A percentile compares a stretch with the other conserved stretches of the same genome.
Conservation (phyloP, 2,888 invertebrate genomes). For the Subacronicta megacephala region DNA sequence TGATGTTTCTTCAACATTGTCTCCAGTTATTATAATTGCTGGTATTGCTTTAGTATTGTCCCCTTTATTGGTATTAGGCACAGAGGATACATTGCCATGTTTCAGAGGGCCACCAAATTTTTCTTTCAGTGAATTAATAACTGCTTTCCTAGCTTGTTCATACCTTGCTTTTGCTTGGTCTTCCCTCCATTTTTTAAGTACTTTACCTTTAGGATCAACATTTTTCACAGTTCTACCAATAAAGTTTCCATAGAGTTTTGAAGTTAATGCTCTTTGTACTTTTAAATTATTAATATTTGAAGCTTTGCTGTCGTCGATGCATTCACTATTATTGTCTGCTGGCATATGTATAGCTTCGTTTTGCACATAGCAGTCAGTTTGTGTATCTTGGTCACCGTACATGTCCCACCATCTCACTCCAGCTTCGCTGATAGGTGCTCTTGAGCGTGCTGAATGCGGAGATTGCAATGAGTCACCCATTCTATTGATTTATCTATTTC, state of each 20-base stretch:
- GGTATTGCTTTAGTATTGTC: conserved; percentile 69
- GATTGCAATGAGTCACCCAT: conserved; percentile 69
- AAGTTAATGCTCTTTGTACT: conserved; percentile 58
- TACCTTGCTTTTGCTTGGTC: conserved; percentile 75
- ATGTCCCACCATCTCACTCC: conserved; percentile 78
- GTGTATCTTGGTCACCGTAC: conserved; percentile 56
- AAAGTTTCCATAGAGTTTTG: conserved; percentile 57
- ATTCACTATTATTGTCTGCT: conserved; percentile 31
- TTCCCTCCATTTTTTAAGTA: conserved; percentile 82
- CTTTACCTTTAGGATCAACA: conserved; percentile 71
- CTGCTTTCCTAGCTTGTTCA: conserved; percentile 78
- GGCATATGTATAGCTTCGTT: conserved; percentile 46
- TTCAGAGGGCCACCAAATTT: conserved; percentile 69
- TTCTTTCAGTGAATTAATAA: conserved; percentile 84
- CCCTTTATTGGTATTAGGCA: conserved; percentile 65
- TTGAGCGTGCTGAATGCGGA: conserved; percentile 75
- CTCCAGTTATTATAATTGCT: conserved; percentile 76
- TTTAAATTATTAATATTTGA: conserved; percentile 59
- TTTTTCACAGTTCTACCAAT: conserved; percentile 53
- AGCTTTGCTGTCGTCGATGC: conserved; percentile 61
- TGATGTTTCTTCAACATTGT: conserved; percentile 84
- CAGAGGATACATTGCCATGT: conserved; percentile 65
- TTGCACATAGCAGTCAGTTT: conserved; percentile 44
- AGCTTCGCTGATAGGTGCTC: conserved; percentile 76
- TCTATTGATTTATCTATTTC: background rate